Evolutionary conservation across 2,113 vertebrate genomes (phyloP), one percentile per base, ranked within the genome.

Genomic region (Etheostoma cragini): DNA sequence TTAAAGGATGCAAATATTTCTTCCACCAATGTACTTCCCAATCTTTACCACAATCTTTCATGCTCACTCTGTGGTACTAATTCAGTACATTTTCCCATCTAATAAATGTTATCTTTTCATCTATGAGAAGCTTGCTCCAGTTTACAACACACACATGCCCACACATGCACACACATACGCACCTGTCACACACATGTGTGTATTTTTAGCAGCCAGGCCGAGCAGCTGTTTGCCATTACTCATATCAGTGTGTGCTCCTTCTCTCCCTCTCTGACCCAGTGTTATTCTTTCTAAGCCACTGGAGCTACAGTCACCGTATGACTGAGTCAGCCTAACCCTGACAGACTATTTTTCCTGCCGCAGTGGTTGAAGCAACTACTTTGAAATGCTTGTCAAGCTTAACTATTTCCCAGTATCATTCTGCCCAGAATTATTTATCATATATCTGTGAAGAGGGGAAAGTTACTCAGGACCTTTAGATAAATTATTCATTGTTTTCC

Each of bases 221-320:
- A 72, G 86, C 92, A 94, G 93, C 93, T 94, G 93, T 89, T 94
- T 89, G 91, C 89, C 88, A 93, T 95, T 95, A 95, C 87, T 94
- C 93, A 93, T 93, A 92, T 92, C 92, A 90, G 75, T 83, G 79
- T 89, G 81, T 70, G 80, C 86, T 87, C 89, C 72, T 84, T 88
- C 83, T 61, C 86, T 90, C 87, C 83, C 73, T 87, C 84, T 85
- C 84, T 88, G 83, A 87, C 87, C 86, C 84, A 78, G 6, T 91
- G 89, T 92, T 93, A 88, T 93, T 93, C 85, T 94, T 91, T 83
- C 80, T 77, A 56, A 90, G 89, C 87, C 89, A 87, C 87, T 21
- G 77, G 69, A 82, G 86, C 88, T 88, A 49, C 81, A 92, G 82
- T 94, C 86, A 84, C 81, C 77, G 85, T 72, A 67, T 74, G 78